Conservation (phyloP, 2,888 invertebrate genomes). For the Leptothorax acervorum region DNA sequence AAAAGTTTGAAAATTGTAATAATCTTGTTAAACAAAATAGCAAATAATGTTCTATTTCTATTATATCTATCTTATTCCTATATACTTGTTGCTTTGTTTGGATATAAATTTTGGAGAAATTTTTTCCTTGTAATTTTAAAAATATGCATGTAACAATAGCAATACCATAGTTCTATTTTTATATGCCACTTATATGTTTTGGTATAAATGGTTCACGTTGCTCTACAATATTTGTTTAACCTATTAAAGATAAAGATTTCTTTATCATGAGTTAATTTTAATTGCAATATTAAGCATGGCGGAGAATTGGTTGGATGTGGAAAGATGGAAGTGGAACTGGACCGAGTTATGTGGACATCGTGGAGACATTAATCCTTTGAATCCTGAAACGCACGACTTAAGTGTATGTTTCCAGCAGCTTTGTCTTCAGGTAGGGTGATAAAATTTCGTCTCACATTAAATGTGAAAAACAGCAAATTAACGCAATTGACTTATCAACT, state of each 20-base stretch:
- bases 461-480: constrained; percentile 16
- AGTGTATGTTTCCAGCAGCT: constrained; percentile 95
- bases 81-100: not conserved
- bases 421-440: constrained; percentile 86
- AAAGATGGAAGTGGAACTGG: constrained; percentile 89
- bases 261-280: constrained; percentile 4
- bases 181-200: not conserved
- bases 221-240: constrained; percentile 42
- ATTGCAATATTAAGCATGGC: constrained; percentile 63
- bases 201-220: not conserved
- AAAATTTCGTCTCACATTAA: not conserved
- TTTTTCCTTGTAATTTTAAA: not conserved
- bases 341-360: constrained; percentile 90
- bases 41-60: not conserved
- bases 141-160: not conserved
- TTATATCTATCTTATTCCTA: constrained; percentile 9
- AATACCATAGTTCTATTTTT: not conserved
- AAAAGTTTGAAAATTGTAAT: not conserved
- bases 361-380: constrained; percentile 91
- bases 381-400: constrained; percentile 90
- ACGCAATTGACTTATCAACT: not conserved
- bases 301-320: constrained; percentile 58
- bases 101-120: not conserved
- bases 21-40: not conserved
- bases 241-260: constrained; percentile 18